phyloP scores from a whole-genome alignment of 2,113 vertebrate genomes.

The Calyptomena viridis region DNA sequence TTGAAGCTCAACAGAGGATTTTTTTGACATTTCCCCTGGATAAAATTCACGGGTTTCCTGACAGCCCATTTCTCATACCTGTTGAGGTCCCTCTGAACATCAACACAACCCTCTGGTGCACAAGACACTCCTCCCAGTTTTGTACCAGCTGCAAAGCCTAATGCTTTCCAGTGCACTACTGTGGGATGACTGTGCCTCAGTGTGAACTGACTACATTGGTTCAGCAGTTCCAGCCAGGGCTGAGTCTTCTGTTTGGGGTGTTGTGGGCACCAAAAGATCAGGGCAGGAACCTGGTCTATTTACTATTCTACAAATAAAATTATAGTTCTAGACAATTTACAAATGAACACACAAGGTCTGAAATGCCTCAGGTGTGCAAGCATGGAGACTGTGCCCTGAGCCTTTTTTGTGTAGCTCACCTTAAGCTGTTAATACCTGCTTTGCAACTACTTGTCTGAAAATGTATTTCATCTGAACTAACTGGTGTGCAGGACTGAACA shows the following conservation, averaged over 20 bases:
- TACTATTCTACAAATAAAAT: background rate
- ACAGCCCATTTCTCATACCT: background rate
- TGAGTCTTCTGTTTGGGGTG: background rate
- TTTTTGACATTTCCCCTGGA: background rate
- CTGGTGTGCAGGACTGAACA: background rate
- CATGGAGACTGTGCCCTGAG: background rate
- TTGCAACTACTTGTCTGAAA: background rate
- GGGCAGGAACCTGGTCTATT: background rate
- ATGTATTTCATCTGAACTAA: background rate
- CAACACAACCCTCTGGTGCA: accelerated
- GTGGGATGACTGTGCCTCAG: accelerated
- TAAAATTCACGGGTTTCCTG: accelerated
- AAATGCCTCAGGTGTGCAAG: background rate
- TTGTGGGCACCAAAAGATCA: background rate
- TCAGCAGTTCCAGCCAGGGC: background rate
- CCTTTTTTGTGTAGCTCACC: background rate
- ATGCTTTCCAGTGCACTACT: accelerated
- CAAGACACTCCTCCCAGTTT: background rate
- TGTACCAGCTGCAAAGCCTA: background rate
- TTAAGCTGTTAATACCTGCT: background rate
- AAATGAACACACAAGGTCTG: background rate
- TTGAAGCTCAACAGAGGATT: background rate
- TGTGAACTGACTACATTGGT: background rate
- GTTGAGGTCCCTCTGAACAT: background rate
- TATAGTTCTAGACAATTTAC: background rate